phyloP scores from a whole-genome alignment of 1,140 invertebrate genomes.

The Ladona fulva region DNA sequence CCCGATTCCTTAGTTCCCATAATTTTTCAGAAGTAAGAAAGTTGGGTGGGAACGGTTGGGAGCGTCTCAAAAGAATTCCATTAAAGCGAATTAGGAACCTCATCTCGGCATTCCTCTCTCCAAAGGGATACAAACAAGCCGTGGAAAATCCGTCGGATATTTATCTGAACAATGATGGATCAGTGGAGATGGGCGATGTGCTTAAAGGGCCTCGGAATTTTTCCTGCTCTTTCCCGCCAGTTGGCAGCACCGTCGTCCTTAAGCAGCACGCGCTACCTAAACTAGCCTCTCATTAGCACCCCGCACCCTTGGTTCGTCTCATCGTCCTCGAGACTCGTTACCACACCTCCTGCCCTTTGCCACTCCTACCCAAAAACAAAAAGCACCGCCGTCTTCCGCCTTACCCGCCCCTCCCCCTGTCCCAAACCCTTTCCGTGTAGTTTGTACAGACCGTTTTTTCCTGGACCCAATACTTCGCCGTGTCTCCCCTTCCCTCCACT shows the following conservation, averaged over 20 bases:
- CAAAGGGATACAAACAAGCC: neutral
- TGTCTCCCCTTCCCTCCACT: neutral
- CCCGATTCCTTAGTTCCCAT: too few relatives aligned
- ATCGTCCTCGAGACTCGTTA: neutral
- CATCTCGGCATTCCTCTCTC: neutral
- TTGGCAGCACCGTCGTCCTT: neutral
- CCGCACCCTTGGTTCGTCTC: neutral
- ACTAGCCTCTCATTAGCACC: constrained; percentile 3
- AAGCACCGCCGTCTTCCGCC: too few relatives aligned
- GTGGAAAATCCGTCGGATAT: neutral
- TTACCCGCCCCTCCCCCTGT: neutral
- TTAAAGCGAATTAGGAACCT: neutral
- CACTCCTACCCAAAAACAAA: too few relatives aligned
- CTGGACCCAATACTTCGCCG: too few relatives aligned
- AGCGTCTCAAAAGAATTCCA: neutral
- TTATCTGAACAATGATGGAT: neutral
- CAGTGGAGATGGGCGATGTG: neutral
- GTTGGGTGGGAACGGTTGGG: too few relatives aligned
- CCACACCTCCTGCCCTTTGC: neutral
- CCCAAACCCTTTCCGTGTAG: neutral
- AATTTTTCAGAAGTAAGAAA: too few relatives aligned
- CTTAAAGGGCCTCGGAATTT: neutral
- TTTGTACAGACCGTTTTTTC: neutral
- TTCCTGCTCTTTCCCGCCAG: neutral
- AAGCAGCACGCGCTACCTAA: neutral